Conservation (phyloP, 2,888 invertebrate species). For the Gortyna flavago region DNA sequence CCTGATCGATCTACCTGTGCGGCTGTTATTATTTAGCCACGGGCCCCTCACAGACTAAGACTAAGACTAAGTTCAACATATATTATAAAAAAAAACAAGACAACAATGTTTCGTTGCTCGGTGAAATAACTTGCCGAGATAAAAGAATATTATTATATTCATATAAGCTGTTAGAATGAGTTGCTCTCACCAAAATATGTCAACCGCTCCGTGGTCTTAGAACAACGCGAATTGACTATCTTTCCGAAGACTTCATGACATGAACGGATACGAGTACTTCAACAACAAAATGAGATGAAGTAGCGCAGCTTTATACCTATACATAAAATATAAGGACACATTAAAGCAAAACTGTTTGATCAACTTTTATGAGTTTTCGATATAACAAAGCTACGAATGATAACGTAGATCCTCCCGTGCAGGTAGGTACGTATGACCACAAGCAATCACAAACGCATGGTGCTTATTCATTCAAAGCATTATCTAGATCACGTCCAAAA, state of each 20-base stretch:
- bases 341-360: slow-evolving; percentile 18
- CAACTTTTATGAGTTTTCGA: not conserved
- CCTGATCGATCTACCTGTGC: no score
- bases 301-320: not conserved
- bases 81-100: not conserved
- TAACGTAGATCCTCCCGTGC: not conserved
- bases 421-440: not conserved
- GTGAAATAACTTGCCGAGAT: not conserved
- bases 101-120: not conserved
- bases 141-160: slow-evolving; percentile 24
- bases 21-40: no score
- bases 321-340: not conserved
- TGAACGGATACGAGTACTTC: slow-evolving; percentile 23
- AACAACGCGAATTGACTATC: slow-evolving; percentile 14
- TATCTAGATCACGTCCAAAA: slow-evolving; percentile 45
- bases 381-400: slow-evolving; percentile 3
- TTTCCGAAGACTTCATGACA: slow-evolving; percentile 14
- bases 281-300: slow-evolving; percentile 10
- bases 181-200: slow-evolving; percentile 27
- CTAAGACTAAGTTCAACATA: no score
- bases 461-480: slow-evolving; percentile 10
- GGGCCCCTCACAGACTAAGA: no score
- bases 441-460: slow-evolving; percentile 1
- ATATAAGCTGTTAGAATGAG: slow-evolving; percentile 9
- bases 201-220: not conserved